phyloP scores from a whole-genome alignment of 1,140 invertebrate genomes.

The Coboldia fuscipes region DNA sequence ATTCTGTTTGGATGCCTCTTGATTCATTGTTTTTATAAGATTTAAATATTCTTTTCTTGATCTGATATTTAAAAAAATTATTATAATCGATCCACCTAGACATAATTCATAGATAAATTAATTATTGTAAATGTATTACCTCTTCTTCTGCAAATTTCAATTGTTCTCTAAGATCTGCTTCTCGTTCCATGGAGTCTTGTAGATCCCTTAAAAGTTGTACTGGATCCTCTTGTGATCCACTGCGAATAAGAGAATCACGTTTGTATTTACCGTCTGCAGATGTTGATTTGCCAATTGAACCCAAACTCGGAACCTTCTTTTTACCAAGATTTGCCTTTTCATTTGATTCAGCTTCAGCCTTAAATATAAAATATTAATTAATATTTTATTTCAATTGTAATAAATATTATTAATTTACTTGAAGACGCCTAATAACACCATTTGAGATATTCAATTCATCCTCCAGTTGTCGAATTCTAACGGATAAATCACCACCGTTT shows the following conservation, averaged over 20 bases:
- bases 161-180: conserved; percentile 81
- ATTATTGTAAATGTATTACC: conserved; percentile 20
- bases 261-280: conserved; percentile 38
- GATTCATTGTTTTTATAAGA: too few relatives aligned
- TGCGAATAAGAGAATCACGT: conserved; percentile 39
- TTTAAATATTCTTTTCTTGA: too few relatives aligned
- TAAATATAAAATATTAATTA: conserved; percentile 3
- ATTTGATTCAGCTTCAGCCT: conserved; percentile 29
- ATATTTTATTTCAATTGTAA: conserved; percentile 1
- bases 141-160: conserved; percentile 78
- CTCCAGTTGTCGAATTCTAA: conserved; percentile 53
- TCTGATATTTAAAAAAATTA: too few relatives aligned
- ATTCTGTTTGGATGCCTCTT: too few relatives aligned
- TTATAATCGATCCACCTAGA: too few relatives aligned
- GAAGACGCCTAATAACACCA: conserved; percentile 37
- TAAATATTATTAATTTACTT: conserved; percentile 12
- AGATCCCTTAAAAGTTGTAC: conserved; percentile 62
- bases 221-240: conserved; percentile 56
- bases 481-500: conserved; percentile 30
- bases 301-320: conserved; percentile 35
- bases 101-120: too few relatives aligned
- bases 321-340: conserved; percentile 24
- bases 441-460: conserved; percentile 66
- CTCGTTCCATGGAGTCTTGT: conserved; percentile 75
- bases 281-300: conserved; percentile 27